Evolutionary conservation across 30 jellyfish, hydroid and myxozoan genomes (phyloP).

Genomic region (Phacellophora camtschatica): DNA sequence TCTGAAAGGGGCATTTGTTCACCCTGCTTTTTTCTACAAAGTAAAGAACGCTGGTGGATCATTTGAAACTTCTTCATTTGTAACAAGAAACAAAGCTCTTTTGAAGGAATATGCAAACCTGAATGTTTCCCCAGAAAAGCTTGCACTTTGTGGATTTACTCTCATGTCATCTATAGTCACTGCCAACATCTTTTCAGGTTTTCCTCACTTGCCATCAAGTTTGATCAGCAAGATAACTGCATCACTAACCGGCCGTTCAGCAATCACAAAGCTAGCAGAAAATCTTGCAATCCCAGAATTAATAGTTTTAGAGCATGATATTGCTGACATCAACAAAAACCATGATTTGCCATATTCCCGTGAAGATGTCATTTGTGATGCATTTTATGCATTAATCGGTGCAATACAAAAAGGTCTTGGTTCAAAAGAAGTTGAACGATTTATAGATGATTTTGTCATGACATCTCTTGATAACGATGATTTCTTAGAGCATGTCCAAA

Average conservation of each 20-base stretch:
- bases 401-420: slow-evolving; percentile 88
- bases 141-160: slow-evolving; percentile 62
- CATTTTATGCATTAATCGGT: slow-evolving; percentile 85
- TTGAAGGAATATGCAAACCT: slow-evolving; percentile 19
- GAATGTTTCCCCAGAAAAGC: slow-evolving; percentile 34
- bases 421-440: slow-evolving; percentile 24
- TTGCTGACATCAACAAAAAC: slow-evolving; percentile 42
- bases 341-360: slow-evolving; percentile 44
- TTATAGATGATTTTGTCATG: slow-evolving; percentile 76
- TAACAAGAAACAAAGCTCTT: not conserved
- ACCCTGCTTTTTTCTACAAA: slow-evolving; percentile 61
- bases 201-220: slow-evolving; percentile 56
- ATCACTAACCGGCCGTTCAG: slow-evolving; percentile 43
- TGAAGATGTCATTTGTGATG: slow-evolving; percentile 85
- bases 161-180: slow-evolving; percentile 31
- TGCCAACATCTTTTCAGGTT: slow-evolving; percentile 37
- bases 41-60: slow-evolving; percentile 19
- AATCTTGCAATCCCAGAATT: slow-evolving; percentile 77
- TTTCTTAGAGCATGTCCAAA: slow-evolving; percentile 41
- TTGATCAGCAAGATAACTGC: slow-evolving; percentile 29
- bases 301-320: slow-evolving; percentile 68
- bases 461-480: slow-evolving; percentile 62
- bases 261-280: slow-evolving; percentile 57
- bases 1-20: slow-evolving; percentile 77
- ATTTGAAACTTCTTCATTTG: slow-evolving; percentile 30